Evolutionary conservation across 53 echinoderm and acorn worm genomes (phyloP).

Genomic region (Mesocentrotus franciscanus): DNA sequence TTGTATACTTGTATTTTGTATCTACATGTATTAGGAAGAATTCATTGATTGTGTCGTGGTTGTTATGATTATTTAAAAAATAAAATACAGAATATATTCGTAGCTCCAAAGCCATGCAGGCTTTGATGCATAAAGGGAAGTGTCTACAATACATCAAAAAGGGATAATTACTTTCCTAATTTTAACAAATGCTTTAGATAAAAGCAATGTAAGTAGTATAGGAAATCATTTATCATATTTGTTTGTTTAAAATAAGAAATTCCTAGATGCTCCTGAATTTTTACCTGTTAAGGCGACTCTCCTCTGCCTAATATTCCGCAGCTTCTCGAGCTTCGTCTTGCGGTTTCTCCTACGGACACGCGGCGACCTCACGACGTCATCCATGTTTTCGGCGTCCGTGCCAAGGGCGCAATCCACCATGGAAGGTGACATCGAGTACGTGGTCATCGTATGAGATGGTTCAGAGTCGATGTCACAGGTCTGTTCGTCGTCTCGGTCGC

Average conservation of each 20-base stretch:
- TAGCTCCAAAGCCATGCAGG: no score
- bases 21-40: no score
- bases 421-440: neutral
- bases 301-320: neutral
- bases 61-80: no score
- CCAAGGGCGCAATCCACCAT: neutral
- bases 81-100: no score
- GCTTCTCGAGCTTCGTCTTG: neutral
- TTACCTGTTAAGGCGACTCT: conserved; percentile 8
- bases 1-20: no score
- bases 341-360: neutral
- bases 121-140: no score
- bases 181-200: neutral
- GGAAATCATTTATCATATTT: neutral
- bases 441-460: conserved; percentile 6
- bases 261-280: neutral
- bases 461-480: neutral
- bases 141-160: neutral
- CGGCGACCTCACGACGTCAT: neutral
- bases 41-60: no score
- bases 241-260: neutral
- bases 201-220: neutral
- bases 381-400: neutral
- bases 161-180: neutral
- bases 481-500: conserved; percentile 4